phyloP scores from a whole-genome alignment of 2,888 invertebrate genomes.

The Leptothorax acervorum region DNA sequence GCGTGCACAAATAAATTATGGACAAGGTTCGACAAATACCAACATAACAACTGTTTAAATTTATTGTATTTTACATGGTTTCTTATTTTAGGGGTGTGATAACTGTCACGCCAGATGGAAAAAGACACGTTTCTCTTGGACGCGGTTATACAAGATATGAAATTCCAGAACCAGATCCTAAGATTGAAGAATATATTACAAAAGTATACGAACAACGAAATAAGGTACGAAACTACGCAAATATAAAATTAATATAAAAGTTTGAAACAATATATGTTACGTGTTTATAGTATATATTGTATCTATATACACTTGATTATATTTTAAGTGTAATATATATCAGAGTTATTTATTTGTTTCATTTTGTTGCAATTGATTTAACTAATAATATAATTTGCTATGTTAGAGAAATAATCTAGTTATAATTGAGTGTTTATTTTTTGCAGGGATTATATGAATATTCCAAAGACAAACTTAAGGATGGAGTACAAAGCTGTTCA shows the following conservation, averaged over 20 bases:
- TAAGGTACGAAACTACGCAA: slow-evolving; percentile 60
- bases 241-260: neutral
- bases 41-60: slow-evolving; percentile 4
- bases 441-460: slow-evolving; percentile 78
- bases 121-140: slow-evolving; percentile 80
- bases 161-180: slow-evolving; percentile 74
- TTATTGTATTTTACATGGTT: slow-evolving; percentile 17
- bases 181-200: slow-evolving; percentile 65
- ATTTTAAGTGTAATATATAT: neutral
- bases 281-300: neutral
- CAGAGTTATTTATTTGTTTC: slow-evolving; percentile 1
- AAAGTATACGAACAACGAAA: slow-evolving; percentile 76
- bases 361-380: neutral
- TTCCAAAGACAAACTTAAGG: slow-evolving; percentile 67
- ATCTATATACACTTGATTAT: too few relatives aligned
- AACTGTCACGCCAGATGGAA: slow-evolving; percentile 77
- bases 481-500: slow-evolving; percentile 73
- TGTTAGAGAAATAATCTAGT: neutral
- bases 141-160: slow-evolving; percentile 80
- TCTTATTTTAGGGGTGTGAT: slow-evolving; percentile 74
- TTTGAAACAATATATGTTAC: neutral
- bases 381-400: neutral
- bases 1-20: slow-evolving; percentile 78
- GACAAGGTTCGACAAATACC: slow-evolving; percentile 75
- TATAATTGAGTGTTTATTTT: slow-evolving; percentile 24